Evolutionary conservation across 2,797 vertebrate species (phyloP).

Genomic region (Tokudaia tokunoshimensis): DNA sequence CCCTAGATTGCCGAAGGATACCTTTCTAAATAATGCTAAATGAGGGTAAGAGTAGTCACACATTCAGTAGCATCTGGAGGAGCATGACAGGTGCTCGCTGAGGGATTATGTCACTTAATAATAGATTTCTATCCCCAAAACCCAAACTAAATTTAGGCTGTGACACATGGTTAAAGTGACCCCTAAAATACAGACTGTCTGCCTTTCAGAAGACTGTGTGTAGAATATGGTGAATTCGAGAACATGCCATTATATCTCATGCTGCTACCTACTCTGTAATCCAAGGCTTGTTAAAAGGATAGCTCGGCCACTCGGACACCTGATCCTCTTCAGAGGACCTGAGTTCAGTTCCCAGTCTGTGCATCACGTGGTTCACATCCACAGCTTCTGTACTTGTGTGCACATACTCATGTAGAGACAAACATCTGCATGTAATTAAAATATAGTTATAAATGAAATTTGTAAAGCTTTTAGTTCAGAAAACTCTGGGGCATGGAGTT

Average conservation of each 20-base stretch:
- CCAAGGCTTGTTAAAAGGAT: neutral
- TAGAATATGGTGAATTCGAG: neutral
- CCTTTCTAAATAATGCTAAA: neutral
- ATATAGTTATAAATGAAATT: too few relatives aligned
- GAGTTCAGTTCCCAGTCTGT: too few relatives aligned
- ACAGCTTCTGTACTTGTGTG: neutral
- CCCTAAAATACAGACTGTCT: fast-evolving
- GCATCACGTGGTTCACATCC: neutral
- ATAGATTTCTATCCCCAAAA: neutral
- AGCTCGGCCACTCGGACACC: neutral
- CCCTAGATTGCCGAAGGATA: neutral
- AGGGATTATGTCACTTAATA: neutral
- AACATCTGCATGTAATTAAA: neutral
- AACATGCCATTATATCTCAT: fast-evolving
- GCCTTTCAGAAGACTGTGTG: fast-evolving
- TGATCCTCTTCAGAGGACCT: neutral
- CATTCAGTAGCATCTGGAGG: neutral
- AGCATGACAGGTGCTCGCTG: neutral
- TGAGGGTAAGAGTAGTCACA: neutral
- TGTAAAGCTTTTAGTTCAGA: neutral
- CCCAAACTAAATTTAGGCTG: neutral
- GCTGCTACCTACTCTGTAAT: fast-evolving
- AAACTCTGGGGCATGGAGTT: too few relatives aligned
- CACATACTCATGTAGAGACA: neutral
- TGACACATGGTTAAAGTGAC: neutral